phyloP scores from a whole-genome alignment of 2,113 vertebrate species.

The Sturnus vulgaris region DNA sequence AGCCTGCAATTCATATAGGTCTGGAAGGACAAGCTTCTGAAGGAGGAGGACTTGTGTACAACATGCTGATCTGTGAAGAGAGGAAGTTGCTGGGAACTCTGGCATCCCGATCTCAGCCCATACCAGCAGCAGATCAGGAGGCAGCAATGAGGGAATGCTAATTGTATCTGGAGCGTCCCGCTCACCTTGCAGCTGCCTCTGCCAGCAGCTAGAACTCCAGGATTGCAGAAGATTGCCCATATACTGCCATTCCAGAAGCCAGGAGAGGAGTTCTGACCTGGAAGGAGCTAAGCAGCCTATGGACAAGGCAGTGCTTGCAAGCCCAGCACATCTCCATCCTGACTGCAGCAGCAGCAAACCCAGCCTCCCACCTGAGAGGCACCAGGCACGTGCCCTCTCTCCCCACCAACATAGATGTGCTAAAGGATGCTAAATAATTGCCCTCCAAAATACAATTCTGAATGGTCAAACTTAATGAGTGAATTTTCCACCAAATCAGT shows the following conservation, averaged over 20 bases:
- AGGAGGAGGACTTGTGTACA: neutral
- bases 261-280: neutral
- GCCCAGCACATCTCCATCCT: neutral
- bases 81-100: neutral
- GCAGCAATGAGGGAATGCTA: neutral
- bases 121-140: neutral
- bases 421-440: neutral
- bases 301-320: neutral
- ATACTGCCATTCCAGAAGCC: neutral
- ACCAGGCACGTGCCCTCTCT: neutral
- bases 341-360: neutral
- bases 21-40: neutral
- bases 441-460: neutral
- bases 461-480: neutral
- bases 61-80: neutral
- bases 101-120: neutral
- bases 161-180: fast-evolving
- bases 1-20: neutral
- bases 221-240: neutral
- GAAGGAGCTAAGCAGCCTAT: neutral
- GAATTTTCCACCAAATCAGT: neutral
- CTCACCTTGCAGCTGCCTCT: neutral
- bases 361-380: neutral
- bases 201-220: neutral
- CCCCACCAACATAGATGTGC: neutral